These are phyloP conservation scores for Diadegma fenestrale DNA, from an alignment of 2,888 invertebrate genomes.

Conservation along the genomic window DNA sequence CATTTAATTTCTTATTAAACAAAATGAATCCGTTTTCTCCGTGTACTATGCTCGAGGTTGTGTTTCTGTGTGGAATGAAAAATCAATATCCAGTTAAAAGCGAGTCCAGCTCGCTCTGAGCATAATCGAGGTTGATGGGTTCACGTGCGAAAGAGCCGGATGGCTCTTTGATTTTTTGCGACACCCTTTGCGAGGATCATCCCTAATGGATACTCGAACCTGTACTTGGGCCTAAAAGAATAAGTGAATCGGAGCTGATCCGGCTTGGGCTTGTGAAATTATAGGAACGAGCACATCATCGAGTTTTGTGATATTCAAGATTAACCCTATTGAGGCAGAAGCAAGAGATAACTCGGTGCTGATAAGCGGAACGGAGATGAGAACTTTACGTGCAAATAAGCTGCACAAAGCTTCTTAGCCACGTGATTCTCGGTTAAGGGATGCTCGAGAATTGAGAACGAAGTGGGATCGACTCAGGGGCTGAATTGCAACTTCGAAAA, in stretches of 20 bases:
- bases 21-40: too few species aligned
- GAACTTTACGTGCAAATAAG: constrained; percentile 59
- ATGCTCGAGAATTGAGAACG: constrained; percentile 20
- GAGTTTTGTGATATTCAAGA: neutral
- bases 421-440: constrained; percentile 45
- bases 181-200: constrained; percentile 28
- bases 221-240: constrained; percentile 1
- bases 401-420: constrained; percentile 58
- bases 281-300: constrained; percentile 34
- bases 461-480: neutral
- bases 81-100: constrained; percentile 14
- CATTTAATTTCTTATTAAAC: too few species aligned
- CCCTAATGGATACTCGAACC: constrained; percentile 53
- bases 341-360: constrained; percentile 7
- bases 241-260: constrained; percentile 29
- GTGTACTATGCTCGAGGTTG: too few species aligned
- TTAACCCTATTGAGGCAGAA: constrained; percentile 11
- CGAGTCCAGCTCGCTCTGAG: constrained; percentile 11
- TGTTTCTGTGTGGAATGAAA: too few species aligned
- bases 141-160: constrained; percentile 27
- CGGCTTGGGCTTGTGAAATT: constrained; percentile 34
- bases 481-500: constrained; percentile 4
- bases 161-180: constrained; percentile 50
- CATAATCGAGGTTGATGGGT: constrained; percentile 29
- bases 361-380: constrained; percentile 40